Base-by-base conservation (phyloP, 2,888 invertebrate genomes). In the Habrosyne pyritoides region DNA sequence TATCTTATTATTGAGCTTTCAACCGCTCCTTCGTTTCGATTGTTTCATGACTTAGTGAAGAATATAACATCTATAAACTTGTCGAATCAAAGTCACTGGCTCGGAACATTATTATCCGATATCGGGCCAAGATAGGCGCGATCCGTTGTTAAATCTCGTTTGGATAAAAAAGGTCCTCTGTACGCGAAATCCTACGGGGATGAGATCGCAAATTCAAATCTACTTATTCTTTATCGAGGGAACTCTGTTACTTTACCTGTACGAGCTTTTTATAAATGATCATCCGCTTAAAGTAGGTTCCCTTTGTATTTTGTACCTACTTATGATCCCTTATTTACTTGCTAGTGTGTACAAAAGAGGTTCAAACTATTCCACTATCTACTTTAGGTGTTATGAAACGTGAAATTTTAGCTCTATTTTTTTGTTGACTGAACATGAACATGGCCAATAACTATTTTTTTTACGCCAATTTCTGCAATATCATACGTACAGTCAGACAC, bases 101-200 rank as follows among this genome's bases (percentile, higher is more conserved):
- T 61, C 36, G 69, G 66, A 66, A 76, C 66, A 69, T 75, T 71
- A 74, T 69, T 63, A 71, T 69, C 63, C 64, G 64, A 65, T 64
- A 62, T 53, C 49, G 24, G 36, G 21, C 14, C 10, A 21, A 7
- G 42, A 46, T 28, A 52, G 61, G 50, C 51, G 33, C 54, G 59
- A 67, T 75, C 63, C 57, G 66, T 70, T 73, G 72, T 73, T 71
- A 65, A 72, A 71, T 64, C 64, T 64, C 66, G 64, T 68, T 75
- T 66, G 69, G 67, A 76, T 75, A 68, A 74, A 71, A n/a, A 63
- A 57, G 53, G 55, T 59, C 58, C 60, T 73, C 72, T 68, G 71
- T 70, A 67, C 66, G 62, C 59, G 53, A 64, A 69, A 76, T 68
- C 73, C 69, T 57, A 59, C 50, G 57, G 65, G 73, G 63, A 64